Evolutionary conservation across 53 echinoderm and acorn worm genomes (phyloP), one percentile per base, ranked within the genome.

Genomic region (Zoroaster sp.): DNA sequence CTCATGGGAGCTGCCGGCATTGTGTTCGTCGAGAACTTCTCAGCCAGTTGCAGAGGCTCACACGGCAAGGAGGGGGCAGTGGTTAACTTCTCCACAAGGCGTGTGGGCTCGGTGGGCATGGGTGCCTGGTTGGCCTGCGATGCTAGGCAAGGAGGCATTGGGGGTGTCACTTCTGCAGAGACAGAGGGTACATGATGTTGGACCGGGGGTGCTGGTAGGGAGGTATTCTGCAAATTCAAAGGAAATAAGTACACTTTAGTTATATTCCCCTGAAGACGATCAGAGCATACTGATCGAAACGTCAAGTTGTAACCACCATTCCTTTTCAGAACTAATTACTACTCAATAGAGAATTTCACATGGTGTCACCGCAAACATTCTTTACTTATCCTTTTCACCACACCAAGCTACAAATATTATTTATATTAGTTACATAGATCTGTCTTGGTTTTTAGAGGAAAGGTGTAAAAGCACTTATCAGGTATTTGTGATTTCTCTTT

Each of bases 1-100:
- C 65, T 74, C 17, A 87, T 14, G 20, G 88, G 88, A 35, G 65
- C 78, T n/a, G 46, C 23, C 36, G 88, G 88, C 88, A 88, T 78
- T 34, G 35, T 9, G 77, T 72, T 32, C 5, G 36, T 3, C 7
- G 18, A 35, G 78, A 66, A 32, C 77, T 77, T 75, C 35, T 78
- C 77, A 66, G 66, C 76, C n/a, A 88, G 68, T 25, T 44, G 67
- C 9, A 66, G 35, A 4, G 66, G 67, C 78, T 68, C 63, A 42
- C 65, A 59, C 18, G 59, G 74, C 30, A 65, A 44, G 32, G 63
- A 12, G 37, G 63, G 63, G 59, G 59, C 59, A 3, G 46, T 63
- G 10, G 39, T 79, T 37, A 79, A 79, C 41, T 28, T 55, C 9
- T 79, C 79, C 4, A 38, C 52, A 17, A 87, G 88, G 35, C 63